phyloP scores from a whole-genome alignment of 1,140 invertebrate genomes.

The Solenopsis invicta region DNA sequence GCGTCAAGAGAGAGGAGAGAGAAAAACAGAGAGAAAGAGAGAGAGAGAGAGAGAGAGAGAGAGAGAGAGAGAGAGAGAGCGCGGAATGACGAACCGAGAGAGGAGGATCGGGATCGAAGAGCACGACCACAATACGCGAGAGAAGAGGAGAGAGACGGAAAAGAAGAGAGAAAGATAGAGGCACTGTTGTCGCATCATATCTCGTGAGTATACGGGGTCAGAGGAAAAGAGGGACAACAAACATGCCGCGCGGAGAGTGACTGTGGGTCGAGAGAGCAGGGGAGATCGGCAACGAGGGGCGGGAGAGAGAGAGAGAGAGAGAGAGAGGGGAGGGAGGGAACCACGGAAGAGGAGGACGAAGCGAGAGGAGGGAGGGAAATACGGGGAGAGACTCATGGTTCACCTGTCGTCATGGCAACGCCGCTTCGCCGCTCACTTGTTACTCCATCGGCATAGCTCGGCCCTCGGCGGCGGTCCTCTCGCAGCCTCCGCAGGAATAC shows the following conservation, averaged over 20 bases:
- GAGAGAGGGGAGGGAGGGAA: slow-evolving; percentile 26
- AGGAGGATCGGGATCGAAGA: slow-evolving; percentile 29
- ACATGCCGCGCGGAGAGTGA: slow-evolving; percentile 46
- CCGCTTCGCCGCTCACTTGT: slow-evolving; percentile 86
- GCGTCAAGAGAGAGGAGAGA: not conserved
- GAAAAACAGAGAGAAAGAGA: not conserved
- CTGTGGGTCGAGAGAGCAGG: not conserved
- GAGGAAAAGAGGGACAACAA: slow-evolving; percentile 64
- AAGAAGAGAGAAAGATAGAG: slow-evolving; percentile 28
- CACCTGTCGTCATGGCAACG: slow-evolving; percentile 87
- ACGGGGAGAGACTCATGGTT: slow-evolving; percentile 79
- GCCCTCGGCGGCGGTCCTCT: slow-evolving; percentile 81
- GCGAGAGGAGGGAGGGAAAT: slow-evolving; percentile 1
- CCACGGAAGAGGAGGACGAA: not conserved
- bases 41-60: not conserved
- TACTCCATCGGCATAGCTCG: slow-evolving; percentile 85
- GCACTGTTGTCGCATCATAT: slow-evolving; percentile 70
- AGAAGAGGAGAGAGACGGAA: not conserved
- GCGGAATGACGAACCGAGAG: slow-evolving; percentile 29
- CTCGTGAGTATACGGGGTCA: slow-evolving; percentile 67
- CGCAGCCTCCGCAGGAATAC: slow-evolving; percentile 82
- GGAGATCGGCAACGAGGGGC: not conserved
- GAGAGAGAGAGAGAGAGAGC: not conserved
- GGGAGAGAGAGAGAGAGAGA: slow-evolving; percentile 35
- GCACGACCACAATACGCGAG: slow-evolving; percentile 26